A percentile compares a stretch with the other conserved stretches of the same genome.
These are phyloP conservation scores for Drosophila ironensis DNA, from an alignment of 1,140 invertebrate genomes.

Conservation along the genomic window DNA sequence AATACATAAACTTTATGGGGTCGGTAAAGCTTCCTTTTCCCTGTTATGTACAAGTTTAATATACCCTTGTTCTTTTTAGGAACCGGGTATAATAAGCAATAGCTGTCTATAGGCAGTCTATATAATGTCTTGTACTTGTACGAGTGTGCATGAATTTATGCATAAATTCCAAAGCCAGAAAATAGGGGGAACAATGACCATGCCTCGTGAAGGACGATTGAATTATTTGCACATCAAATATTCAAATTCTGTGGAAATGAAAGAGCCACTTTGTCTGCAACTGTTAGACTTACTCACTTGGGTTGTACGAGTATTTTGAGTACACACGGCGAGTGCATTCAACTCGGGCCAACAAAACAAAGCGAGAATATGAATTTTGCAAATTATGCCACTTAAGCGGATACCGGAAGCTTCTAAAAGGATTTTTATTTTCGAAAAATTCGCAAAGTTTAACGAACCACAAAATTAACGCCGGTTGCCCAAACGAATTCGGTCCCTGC, in stretches of 20 bases:
- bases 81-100: too few species aligned
- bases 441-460: slow-evolving; percentile 13
- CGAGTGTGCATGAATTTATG: background rate
- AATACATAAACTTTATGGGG: too few species aligned
- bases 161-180: background rate
- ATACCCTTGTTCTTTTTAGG: too few species aligned
- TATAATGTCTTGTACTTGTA: too few species aligned
- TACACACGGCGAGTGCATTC: slow-evolving; percentile 36
- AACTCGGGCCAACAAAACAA: slow-evolving; percentile 41
- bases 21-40: too few species aligned
- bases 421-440: slow-evolving; percentile 4
- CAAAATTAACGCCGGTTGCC: slow-evolving; percentile 27
- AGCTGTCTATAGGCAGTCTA: slow-evolving; percentile 2
- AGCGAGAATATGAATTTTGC: slow-evolving; percentile 27
- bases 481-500: background rate
- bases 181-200: background rate
- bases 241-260: too few species aligned
- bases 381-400: slow-evolving; percentile 18
- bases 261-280: too few species aligned
- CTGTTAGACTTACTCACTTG: too few species aligned
- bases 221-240: too few species aligned
- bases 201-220: background rate
- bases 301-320: too few species aligned
- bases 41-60: too few species aligned
- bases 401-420: slow-evolving; percentile 36